phyloP scores from a whole-genome alignment of 2,888 invertebrate species.

The Litoditis marina region DNA sequence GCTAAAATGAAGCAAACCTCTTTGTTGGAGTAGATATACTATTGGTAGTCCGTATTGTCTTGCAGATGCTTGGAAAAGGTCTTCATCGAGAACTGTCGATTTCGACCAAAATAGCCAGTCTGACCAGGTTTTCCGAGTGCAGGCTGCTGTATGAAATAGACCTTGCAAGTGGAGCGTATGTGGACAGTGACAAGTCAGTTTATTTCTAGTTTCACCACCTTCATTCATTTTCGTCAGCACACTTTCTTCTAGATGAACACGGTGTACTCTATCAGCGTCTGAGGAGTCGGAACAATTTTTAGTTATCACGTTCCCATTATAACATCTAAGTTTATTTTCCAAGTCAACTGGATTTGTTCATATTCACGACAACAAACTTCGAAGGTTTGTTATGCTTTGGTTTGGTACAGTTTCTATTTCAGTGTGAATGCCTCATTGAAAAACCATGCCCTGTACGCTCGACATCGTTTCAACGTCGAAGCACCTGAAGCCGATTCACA shows the following conservation, averaged over 20 bases:
- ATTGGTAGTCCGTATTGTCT: neutral
- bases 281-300: too few relatives aligned
- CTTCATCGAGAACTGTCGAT: slow-evolving; percentile 10
- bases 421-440: slow-evolving; percentile 13
- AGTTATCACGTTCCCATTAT: too few relatives aligned
- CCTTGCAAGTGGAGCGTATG: slow-evolving; percentile 14
- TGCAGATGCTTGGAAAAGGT: slow-evolving; percentile 11
- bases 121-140: slow-evolving; percentile 15
- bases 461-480: slow-evolving; percentile 15
- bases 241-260: too few relatives aligned
- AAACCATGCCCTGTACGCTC: neutral
- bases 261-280: too few relatives aligned
- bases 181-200: slow-evolving; percentile 12
- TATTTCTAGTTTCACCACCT: neutral
- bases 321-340: too few relatives aligned
- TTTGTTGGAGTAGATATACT: too few relatives aligned
- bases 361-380: too few relatives aligned
- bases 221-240: too few relatives aligned
- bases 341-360: too few relatives aligned
- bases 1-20: too few relatives aligned
- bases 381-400: neutral
- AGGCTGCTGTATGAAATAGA: slow-evolving; percentile 12
- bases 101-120: slow-evolving; percentile 8
- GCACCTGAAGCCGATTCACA: neutral
- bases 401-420: neutral